Conservation (phyloP, 2,888 invertebrate genomes). For the Nycteola revayana region DNA sequence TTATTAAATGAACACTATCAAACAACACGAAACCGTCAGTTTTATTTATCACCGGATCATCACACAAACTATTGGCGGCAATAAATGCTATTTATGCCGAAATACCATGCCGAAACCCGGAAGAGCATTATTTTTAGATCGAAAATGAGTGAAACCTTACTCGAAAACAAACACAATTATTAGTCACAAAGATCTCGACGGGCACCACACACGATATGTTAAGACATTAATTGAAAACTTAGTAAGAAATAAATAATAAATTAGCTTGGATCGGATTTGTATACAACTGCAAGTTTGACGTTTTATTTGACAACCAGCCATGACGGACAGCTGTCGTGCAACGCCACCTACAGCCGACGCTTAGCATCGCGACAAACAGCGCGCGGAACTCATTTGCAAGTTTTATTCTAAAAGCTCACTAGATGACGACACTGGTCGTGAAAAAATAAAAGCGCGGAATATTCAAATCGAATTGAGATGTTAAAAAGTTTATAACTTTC, state of each 20-base stretch:
- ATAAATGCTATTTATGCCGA: constrained; percentile 52
- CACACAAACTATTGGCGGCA: constrained; percentile 42
- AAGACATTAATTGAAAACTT: constrained; percentile 61
- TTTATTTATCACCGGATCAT: constrained; percentile 38
- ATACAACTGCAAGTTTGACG: constrained; percentile 62
- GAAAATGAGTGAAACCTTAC: constrained; percentile 60
- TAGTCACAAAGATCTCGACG: constrained; percentile 47
- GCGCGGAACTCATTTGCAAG: constrained; percentile 44
- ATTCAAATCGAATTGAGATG: no score
- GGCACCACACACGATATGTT: constrained; percentile 38
- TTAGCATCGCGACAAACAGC: constrained; percentile 20
- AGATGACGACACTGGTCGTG: constrained; percentile 49
- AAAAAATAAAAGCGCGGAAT: not conserved
- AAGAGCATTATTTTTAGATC: constrained; percentile 58
- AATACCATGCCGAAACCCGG: constrained; percentile 60
- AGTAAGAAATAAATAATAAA: constrained; percentile 74
- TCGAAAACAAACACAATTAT: constrained; percentile 47
- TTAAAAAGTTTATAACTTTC: no score
- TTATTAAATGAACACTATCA: constrained; percentile 33
- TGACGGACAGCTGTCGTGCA: constrained; percentile 34
- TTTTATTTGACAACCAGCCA: constrained; percentile 40
- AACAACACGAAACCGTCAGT: constrained; percentile 36
- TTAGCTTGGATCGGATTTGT: constrained; percentile 75
- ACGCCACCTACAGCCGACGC: constrained; percentile 58
- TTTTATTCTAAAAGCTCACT: no score